These are phyloP conservation scores for Threskiornis aethiopicus DNA, from an alignment of 2,797 vertebrate genomes.

Conservation along the genomic window DNA sequence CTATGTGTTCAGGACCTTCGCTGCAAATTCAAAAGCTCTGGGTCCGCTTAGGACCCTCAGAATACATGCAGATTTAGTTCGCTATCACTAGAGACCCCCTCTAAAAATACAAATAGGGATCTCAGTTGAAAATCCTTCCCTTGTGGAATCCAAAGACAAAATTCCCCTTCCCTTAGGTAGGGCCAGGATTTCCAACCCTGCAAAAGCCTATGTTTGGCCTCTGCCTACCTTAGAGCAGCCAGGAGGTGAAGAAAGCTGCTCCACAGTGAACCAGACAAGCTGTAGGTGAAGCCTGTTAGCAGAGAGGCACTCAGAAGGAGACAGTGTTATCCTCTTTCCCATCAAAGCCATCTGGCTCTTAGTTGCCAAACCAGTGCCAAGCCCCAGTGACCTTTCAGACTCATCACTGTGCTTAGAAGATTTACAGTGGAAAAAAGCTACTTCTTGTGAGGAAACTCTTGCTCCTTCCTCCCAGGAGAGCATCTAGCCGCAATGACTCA, in stretches of 20 bases:
- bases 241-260: not conserved
- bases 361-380: not conserved
- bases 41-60: not conserved
- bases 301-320: not conserved
- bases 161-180: not conserved
- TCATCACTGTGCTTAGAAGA: not conserved
- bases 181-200: not conserved
- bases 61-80: not conserved
- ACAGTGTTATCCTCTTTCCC: not conserved
- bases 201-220: not conserved
- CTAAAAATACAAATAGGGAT: not conserved
- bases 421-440: constrained; percentile 33
- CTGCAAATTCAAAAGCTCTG: not conserved
- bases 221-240: not conserved
- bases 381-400: constrained; percentile 56
- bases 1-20: not conserved
- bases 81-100: not conserved
- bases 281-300: not conserved
- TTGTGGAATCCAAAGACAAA: not conserved
- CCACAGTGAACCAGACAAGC: not conserved
- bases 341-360: constrained; percentile 22
- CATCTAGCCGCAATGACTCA: not conserved
- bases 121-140: not conserved
- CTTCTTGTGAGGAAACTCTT: constrained; percentile 28
- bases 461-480: constrained; percentile 42